Evolutionary conservation across 2,888 invertebrate species (phyloP), one percentile per base, ranked within the genome.

Genomic region (Trichacis sp.): DNA sequence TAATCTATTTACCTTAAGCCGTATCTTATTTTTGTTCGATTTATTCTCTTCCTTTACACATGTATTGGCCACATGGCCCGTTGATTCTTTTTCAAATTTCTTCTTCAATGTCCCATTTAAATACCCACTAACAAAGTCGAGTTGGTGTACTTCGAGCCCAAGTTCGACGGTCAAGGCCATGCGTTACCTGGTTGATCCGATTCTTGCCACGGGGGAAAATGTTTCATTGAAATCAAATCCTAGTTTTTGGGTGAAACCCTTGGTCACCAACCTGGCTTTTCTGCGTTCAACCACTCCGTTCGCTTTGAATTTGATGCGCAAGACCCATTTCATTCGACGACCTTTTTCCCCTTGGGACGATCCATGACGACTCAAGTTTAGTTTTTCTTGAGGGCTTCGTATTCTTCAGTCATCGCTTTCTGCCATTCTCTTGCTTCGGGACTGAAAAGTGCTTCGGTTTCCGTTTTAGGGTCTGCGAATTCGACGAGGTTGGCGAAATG

Each of bases 61-160:
- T n/a, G n/a, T n/a, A n/a, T n/a, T n/a, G n/a, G n/a, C n/a, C n/a
- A n/a, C n/a, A n/a, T n/a, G n/a, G n/a, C n/a, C n/a, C n/a, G n/a
- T n/a, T n/a, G n/a, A n/a, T n/a, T n/a, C n/a, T n/a, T n/a, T n/a
- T n/a, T n/a, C n/a, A 50, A 1, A 61, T 24, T n/a, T 45, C 12
- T 33, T 48, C 50, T 9, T 64, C 53, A 4, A 64, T 24, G 19
- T 46, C 29, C 64, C 64, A 15, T 64, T 64, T 18, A 64, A 19
- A 15, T 64, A 75, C 2, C 73, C 71, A 11, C 67, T 70, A 1
- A 24, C 24, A 8, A 24, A 64, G 20, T 12, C 58, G 54, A n/a
- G 59, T 24, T 24, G 24, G 24, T 24, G 24, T 3, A 24, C 24
- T 8, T 24, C 24, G 4, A 24, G 8, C 8, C 55, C 3, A 51